A percentile compares a stretch with the other conserved stretches of the same genome.
These are phyloP conservation scores for Gryllus longicercus DNA, from an alignment of 2,888 invertebrate species.

Conservation along the genomic window DNA sequence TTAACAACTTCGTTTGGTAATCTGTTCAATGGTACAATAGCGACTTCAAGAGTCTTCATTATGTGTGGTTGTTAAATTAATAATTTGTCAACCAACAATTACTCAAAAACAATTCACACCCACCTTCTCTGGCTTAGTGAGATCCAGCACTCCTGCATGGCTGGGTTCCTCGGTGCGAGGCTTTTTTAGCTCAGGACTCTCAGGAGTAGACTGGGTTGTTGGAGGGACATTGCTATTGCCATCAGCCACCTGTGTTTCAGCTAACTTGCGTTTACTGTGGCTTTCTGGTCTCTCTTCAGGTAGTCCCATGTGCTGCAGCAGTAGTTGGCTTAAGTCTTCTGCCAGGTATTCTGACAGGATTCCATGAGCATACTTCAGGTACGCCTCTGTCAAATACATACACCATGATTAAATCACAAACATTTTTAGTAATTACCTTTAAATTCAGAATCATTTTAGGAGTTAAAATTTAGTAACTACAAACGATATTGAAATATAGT, in stretches of 20 bases:
- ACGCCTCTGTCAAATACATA: slow-evolving; percentile 53
- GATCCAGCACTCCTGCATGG: slow-evolving; percentile 41
- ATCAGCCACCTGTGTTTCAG: slow-evolving; percentile 33
- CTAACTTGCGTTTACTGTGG: slow-evolving; percentile 30
- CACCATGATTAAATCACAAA: no score
- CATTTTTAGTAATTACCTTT: no score
- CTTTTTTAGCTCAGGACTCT: slow-evolving; percentile 32
- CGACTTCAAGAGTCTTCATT: no score
- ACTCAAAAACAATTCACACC: slow-evolving; percentile 24
- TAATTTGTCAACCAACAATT: no score
- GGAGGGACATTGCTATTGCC: slow-evolving; percentile 48
- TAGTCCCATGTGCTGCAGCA: slow-evolving; percentile 63
- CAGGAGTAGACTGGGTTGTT: slow-evolving; percentile 24
- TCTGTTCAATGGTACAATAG: no score
- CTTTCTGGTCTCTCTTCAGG: slow-evolving; percentile 52
- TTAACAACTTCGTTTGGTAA: no score
- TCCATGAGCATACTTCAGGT: slow-evolving; percentile 71
- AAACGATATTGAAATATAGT: no score
- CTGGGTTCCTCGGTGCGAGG: slow-evolving; percentile 32
- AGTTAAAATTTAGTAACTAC: no score
- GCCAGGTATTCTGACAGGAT: slow-evolving; percentile 75
- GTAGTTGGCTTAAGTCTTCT: slow-evolving; percentile 61
- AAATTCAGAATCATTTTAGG: no score
- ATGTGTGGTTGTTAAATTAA: no score
- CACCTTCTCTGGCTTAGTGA: slow-evolving; percentile 47